These are phyloP conservation scores for Glyptemys insculpta DNA, from an alignment of 2,797 vertebrate genomes.

Conservation along the genomic window DNA sequence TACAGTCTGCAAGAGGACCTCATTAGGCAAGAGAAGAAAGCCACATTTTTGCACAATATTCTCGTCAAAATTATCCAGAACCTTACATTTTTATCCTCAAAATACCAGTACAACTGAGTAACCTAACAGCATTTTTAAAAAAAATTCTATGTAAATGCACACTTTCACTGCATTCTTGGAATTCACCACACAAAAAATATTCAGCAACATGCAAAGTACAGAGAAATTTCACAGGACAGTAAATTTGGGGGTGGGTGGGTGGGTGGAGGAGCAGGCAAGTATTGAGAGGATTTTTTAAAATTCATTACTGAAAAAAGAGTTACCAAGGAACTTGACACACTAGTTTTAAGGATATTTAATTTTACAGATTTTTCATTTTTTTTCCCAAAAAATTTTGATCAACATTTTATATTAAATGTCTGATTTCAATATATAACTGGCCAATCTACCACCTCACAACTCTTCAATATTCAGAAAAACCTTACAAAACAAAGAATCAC, in stretches of 20 bases:
- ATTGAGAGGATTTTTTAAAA: not conserved
- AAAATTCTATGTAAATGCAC: not conserved
- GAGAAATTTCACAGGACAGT: accelerated
- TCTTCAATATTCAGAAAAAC: not conserved
- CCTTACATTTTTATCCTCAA: not conserved
- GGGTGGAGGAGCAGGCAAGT: not conserved
- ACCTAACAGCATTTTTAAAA: accelerated
- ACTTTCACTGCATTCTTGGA: accelerated
- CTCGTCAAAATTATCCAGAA: too few species aligned
- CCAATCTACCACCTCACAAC: not conserved
- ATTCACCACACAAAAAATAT: accelerated
- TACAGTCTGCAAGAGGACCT: not conserved
- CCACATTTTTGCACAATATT: too few species aligned
- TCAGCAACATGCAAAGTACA: not conserved
- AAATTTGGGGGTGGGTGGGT: not conserved
- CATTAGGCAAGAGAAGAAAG: not conserved
- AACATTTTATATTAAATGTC: not conserved
- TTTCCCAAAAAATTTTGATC: not conserved
- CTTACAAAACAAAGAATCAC: not conserved
- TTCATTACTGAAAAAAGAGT: not conserved
- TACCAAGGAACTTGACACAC: not conserved
- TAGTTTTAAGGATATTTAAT: not conserved
- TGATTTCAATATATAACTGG: not conserved
- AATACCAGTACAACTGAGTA: not conserved
- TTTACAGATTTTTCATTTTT: not conserved